Base-by-base conservation (phyloP, 2,113 vertebrate genomes). In the Melospiza melodia region DNA sequence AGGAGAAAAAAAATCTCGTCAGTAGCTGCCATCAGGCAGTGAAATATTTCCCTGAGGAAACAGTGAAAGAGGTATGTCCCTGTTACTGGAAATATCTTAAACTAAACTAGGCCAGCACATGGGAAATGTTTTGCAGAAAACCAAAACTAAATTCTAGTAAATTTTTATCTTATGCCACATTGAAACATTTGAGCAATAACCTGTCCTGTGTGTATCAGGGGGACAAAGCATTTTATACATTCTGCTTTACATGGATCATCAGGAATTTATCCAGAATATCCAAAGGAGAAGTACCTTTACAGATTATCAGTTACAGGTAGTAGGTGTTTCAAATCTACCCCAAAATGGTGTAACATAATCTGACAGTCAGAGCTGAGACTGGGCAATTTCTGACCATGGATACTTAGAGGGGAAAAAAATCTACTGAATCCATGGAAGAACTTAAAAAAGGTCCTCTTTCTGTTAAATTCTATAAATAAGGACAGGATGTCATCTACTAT, bases 331-430 rank as follows among this genome's bases (percentile, higher is more conserved):
- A 84, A 62, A 52, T 77, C 23, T 67, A 89, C 48, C 44, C 6
- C 57, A 78, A 89, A 87, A 82, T 30, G 12, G 0, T 62, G 24
- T 72, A 87, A 81, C 4, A 22, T 20, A 15, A 48, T 65, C 25
- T 86, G 71, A 57, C 48, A 80, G 58, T 8, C 21, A 83, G 51
- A 84, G 46, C 22, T 69, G 39, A 77, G 58, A 55, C 20, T 72
- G 30, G 12, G 28, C 68, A 31, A 75, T 51, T 84, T 91, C 73
- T 87, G 17, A 33, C 33, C n/a, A 44, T 35, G 43, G 35, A 51
- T 57, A 59, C 5, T 35, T 43, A 2, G 7, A 39, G 16, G 10
- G 1, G 1, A 7, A 8, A 37, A 15, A 8, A 39, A 49, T 15
- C 10, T 49, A 37, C 35, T 85, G 15, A 79, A 23, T 30, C 83